Evolutionary conservation across 2,888 invertebrate species (phyloP), one percentile per base, ranked within the genome.

Genomic region (Drosophila nr. perissopoda): DNA sequence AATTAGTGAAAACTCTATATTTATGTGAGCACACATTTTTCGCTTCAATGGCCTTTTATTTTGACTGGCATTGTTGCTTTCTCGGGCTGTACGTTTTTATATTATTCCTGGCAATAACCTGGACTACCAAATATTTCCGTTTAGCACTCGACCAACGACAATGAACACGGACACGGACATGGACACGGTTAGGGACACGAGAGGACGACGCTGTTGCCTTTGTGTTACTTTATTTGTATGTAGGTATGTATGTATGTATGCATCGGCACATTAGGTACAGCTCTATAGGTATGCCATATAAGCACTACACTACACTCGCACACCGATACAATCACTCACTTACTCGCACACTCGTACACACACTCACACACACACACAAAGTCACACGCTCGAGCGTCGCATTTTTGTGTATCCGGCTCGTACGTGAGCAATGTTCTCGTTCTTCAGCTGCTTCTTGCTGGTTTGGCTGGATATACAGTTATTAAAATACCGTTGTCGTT

Each of bases 121-220:
- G 88, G 78, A 81, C 81, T 85, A 85, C 80, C 87, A 88, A 89
- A 89, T 85, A 85, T 89, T 85, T 85, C 85, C 88, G 85, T 82
- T 90, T 80, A 80, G 74, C 83, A 76, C 84, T 82, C 77, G 81
- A 76, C 60, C 79, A 72, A 54, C 72, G 71, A 70, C 58, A 61
- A 60, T 61, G 64, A 52, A 54, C 48, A 51, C 34, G 64, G 58
- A 57, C 64, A 58, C 58, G 54, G 61, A 51, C 49, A 60, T 57
- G 48, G 65, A 29, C 38, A 58, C 54, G 75, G 56, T 40, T 52
- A 42, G 31, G 52, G 60, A 40, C 53, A 56, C 49, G 59, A 54
- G 51, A 63, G 65, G 73, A 66, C 49, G 61, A 59, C 76, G 36
- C 57, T 56, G 77, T 31, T 76, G 70, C 67, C 67, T 81, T 82